Base-by-base conservation (phyloP, 2,888 invertebrate species). In the Girardia tigrina region DNA sequence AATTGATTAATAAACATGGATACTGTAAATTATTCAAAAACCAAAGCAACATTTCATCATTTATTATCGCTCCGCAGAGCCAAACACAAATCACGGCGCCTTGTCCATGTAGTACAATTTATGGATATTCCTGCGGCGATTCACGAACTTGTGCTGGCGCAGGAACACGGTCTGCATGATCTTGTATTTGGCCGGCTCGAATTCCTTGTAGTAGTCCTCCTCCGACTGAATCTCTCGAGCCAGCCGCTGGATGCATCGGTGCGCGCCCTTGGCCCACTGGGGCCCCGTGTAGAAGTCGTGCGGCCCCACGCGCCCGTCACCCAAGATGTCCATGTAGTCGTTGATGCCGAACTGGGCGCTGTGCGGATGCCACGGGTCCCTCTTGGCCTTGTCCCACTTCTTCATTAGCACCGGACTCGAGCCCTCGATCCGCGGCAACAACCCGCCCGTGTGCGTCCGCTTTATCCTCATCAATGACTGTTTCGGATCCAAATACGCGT, bases 271-370 rank as follows among this genome's bases (percentile, higher is more conserved):
- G n/a, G 56, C 56, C 56, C 56, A 56, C 56, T 56, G 56, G 23
- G 72, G 72, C 1, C 72, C 72, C 26, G 20, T 20, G 28, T 72
- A 72, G 28, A 76, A 42, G 69, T 76, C 75, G 23, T 29, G 14
- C 20, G 29, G 76, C 20, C 29, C 27, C 12, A 76, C n/a, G 12
- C 28, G n/a, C 23, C 76, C 70, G 26, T 56, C 75, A 16, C 76
- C 76, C 16, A 76, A 29, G 20, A 76, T 77, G 70, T 76, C 76
- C 14, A 95, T 93, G 82, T 94, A 94, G 84, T 95, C 94, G 85
- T 95, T 95, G 83, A 94, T 94, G 0, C 95, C 95, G 86, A 91
- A 92, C 0, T 92, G 83, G 0, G 93, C 92, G 81, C 88, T 88
- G 80, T 89, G 90, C 79, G 88, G 87, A 0, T 86, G 81, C 94